phyloP scores from a whole-genome alignment of 2,888 invertebrate species.

The Chymomyza caudatula region DNA sequence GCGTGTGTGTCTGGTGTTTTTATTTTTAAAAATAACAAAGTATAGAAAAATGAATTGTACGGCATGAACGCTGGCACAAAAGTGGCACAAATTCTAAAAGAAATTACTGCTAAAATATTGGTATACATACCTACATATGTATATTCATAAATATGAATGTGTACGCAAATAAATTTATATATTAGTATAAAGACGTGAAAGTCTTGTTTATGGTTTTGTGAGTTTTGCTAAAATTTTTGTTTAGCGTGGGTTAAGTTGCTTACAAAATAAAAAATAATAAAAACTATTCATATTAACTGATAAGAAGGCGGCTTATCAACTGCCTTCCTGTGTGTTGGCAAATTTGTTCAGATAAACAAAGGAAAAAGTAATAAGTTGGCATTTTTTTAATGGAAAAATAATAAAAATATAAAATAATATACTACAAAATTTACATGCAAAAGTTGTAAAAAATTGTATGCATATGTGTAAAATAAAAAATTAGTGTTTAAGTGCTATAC shows the following conservation, averaged over 20 bases:
- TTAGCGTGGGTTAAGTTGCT: neutral
- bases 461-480: too few species aligned
- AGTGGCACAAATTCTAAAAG: neutral
- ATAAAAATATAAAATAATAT: conserved; percentile 13
- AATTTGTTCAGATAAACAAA: conserved; percentile 16
- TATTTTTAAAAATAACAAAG: conserved; percentile 39
- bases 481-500: neutral
- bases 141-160: neutral
- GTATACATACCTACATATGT: too few species aligned
- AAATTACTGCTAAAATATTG: neutral
- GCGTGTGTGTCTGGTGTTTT: conserved; percentile 15
- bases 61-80: neutral
- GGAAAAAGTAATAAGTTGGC: neutral
- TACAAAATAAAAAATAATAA: conserved; percentile 14
- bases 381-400: too few species aligned
- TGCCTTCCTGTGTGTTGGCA: conserved; percentile 3
- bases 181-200: neutral
- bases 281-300: neutral
- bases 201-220: neutral
- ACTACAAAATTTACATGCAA: conserved; percentile 12
- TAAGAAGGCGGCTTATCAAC: conserved; percentile 16
- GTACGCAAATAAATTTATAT: neutral
- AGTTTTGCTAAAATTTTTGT: conserved; percentile 8
- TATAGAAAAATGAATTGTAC: conserved; percentile 2
- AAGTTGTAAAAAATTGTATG: neutral